These are phyloP conservation scores for Formica aserva DNA, from an alignment of 2,888 invertebrate genomes.

Conservation along the genomic window DNA sequence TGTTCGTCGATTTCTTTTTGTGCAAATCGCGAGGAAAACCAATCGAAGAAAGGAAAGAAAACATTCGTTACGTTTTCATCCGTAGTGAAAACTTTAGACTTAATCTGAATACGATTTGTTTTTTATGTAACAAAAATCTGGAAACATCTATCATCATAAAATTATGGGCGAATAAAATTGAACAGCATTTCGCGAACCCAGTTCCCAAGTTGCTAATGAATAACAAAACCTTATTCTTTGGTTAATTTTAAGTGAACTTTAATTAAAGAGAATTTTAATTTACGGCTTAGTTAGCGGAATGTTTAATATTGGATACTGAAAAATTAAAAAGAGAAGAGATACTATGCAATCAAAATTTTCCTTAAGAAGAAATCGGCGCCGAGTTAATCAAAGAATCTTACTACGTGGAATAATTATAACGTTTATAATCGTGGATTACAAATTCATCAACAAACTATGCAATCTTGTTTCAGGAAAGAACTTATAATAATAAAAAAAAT, in stretches of 20 bases:
- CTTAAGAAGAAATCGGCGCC: constrained; percentile 12
- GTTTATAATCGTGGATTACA: constrained; percentile 28
- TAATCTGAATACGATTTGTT: neutral
- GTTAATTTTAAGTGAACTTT: constrained; percentile 14
- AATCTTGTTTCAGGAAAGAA: constrained; percentile 19
- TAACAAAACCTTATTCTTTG: neutral
- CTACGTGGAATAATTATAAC: constrained; percentile 36
- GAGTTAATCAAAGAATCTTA: constrained; percentile 37
- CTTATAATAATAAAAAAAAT: constrained; percentile 5
- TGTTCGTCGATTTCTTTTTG: too few species aligned
- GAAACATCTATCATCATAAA: neutral
- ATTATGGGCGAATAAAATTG: neutral
- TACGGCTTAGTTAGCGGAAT: constrained; percentile 14
- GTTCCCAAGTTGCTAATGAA: neutral
- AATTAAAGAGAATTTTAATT: constrained; percentile 41
- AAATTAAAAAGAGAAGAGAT: constrained; percentile 23
- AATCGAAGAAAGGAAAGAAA: neutral
- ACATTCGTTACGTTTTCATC: neutral
- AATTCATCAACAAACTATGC: constrained; percentile 31
- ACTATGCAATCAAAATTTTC: constrained; percentile 26
- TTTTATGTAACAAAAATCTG: neutral
- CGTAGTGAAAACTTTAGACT: neutral
- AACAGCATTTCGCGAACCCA: neutral
- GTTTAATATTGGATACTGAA: constrained; percentile 31
- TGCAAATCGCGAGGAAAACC: neutral